Evolutionary conservation across 2,888 invertebrate species (phyloP), one percentile per base, ranked within the genome.

Genomic region (Pelosia muscerda): DNA sequence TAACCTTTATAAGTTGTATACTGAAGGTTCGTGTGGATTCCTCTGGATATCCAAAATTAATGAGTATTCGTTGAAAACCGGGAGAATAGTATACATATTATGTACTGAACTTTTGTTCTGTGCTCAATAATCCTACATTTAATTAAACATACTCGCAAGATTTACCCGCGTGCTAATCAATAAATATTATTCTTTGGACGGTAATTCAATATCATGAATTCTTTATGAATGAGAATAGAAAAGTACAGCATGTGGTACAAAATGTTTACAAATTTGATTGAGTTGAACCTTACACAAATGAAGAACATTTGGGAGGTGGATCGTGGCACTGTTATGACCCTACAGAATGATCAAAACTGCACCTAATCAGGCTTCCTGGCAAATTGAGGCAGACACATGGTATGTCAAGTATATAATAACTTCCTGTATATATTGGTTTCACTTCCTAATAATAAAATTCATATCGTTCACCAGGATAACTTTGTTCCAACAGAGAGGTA

Each of bases 251-350:
- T 8, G 49, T 49, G n/a, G 8, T 49, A 2, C 8, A 19, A n/a
- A n/a, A 49, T 9, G 42, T 42, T 42, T 13, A 42, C 19, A 1
- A 19, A 42, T 19, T 49, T 42, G 19, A 19, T 19, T 49, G n/a
- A n/a, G 49, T 49, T 49, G 49, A 49, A 49, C 49, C 9, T 4
- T 49, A 49, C n/a, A n/a, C 49, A n/a, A 49, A 49, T 49, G 49
- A 49, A 49, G 49, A 49, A 49, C n/a, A 49, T n/a, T 15, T 13
- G 49, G 49, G 49, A 19, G 49, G 49, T 49, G 49, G 49, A 49
- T 49, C n/a, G 49, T n/a, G n/a, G 49, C 49, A 42, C 19, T n/a
- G 49, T 49, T n/a, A 42, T 49, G 49, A 49, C 49, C 49, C n/a
- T 49, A 49, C 49, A 49, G 49, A 49, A 49, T 49, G 9, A 49